Base-by-base conservation (phyloP, 1,140 invertebrate species). In the Chymomyza costata region DNA sequence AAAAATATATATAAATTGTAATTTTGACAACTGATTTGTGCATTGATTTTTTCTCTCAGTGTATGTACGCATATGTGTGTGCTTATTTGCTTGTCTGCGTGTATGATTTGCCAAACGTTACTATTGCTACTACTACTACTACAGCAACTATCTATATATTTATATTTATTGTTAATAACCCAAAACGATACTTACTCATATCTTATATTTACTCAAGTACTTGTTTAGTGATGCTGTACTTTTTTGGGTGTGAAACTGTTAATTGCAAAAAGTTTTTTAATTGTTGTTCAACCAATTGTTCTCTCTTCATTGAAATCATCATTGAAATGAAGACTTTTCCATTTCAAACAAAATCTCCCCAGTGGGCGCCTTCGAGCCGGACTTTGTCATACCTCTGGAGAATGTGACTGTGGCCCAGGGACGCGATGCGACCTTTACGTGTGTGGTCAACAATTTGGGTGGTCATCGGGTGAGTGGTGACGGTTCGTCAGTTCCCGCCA, bases 381-480 rank as follows among this genome's bases (percentile, higher is more conserved):
- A 94, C 86, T 96, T 95, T 88, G 89, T 92, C 61, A 91, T 91
- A 78, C 93, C 94, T 28, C 87, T 95, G 88, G 91, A 94, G 87
- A 95, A 95, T 88, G 90, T 95, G 85, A 95, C 94, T 58, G 92
- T 95, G 61, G 90, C 93, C 41, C 93, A 95, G 86, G 94, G 94
- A 41, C 89, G 94, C 67, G 94, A 95, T 58, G 94, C 94, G 57
- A 93, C 92, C 69, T 95, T 96, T 87, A 95, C 94, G 53, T 95
- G 94, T 83, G 92, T 95, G 80, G 94, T 96, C 68, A 94, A 93
- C 88, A 94, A 95, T 89, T 90, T 96, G 82, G 94, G 93, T 84
- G 93, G 93, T 91, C 93, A 95, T 90, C 92, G 93, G 93, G 94
- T 95, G 93, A 94, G 93, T 94, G 91, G 91, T 89, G 92, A 93